Evolutionary conservation across 1,140 invertebrate genomes (phyloP), one percentile per base, ranked within the genome.

Genomic region (Bombus huntii): DNA sequence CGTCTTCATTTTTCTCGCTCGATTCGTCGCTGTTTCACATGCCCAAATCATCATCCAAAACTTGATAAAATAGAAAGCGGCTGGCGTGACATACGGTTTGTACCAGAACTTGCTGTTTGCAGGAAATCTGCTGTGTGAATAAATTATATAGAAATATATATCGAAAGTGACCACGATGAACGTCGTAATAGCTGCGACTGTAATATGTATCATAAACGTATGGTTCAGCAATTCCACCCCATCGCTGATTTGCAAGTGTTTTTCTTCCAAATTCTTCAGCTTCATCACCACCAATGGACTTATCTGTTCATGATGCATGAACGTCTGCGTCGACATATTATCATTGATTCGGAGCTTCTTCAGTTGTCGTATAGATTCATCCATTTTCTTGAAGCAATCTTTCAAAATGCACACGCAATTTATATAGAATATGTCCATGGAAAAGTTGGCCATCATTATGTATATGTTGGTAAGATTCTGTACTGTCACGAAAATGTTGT

Each of bases 141-240:
- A 18, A 2, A 94, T 15, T 77, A 95, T 88, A 59, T 90, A 93
- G 83, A 95, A 95, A 59, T 95, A 95, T 12, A 95, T 75, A 2
- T 92, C 92, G 47, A 95, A 95, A 0, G 94, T 95, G 5, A 94
- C 82, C 62, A 93, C 92, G 1, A 90, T 87, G 62, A 95, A 95
- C 1, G 94, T 95, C 13, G 92, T 81, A 1, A 90, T 90, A 8
- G 94, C 87, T 0, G 90, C 86, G 0, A 91, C 80, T 25, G 93
- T 66, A 28, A 93, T 68, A 34, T 93, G 94, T 5, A 91, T n/a
- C n/a, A 92, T 87, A 66, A 94, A 95, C 6, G 91, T 89, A 0
- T 86, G 42, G 68, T 95, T 95, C 0, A 94, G 47, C 10, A 82
- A 73, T 37, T 92, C 88, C 13, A 95, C 62, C 1, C 91, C 75